Conservation (phyloP, 2,888 invertebrate genomes). For the Leptinotarsa rubiginosa region DNA sequence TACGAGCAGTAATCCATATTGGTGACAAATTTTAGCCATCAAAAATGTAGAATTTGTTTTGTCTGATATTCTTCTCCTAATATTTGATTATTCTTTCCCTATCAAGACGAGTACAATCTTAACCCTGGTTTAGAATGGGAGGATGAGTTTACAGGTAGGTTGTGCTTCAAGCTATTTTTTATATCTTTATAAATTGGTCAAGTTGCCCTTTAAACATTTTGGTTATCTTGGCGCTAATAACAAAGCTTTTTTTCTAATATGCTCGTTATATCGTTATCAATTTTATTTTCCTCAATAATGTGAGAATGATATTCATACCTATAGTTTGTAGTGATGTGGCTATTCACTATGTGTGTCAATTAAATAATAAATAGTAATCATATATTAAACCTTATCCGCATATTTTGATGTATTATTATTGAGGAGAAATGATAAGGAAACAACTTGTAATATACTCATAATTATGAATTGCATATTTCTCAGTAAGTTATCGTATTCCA, state of each 20-base stretch:
- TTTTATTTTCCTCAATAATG: not conserved
- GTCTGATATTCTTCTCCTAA: constrained; percentile 61
- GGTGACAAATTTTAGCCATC: constrained; percentile 40
- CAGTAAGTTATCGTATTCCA: no score
- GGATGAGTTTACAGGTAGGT: constrained; percentile 99
- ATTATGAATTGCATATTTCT: no score
- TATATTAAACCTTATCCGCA: no score
- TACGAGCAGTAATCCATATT: not conserved
- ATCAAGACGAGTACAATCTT: constrained; percentile 99
- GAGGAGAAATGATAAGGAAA: no score
- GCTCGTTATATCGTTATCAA: not conserved
- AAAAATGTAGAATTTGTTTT: constrained; percentile 41
- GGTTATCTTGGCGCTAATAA: constrained; percentile 22
- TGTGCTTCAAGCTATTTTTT: constrained; percentile 43
- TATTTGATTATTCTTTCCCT: constrained; percentile 70
- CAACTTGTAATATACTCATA: no score
- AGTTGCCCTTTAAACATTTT: constrained; percentile 22
- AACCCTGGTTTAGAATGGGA: constrained; percentile 99
- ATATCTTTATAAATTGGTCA: constrained; percentile 26
- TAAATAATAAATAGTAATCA: no score
- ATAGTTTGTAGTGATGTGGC: not conserved
- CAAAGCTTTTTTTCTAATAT: constrained; percentile 14
- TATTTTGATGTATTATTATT: no score
- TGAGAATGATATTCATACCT: constrained; percentile 7
- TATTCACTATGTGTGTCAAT: no score